Conservation (phyloP, 2,797 vertebrate species). For the Malurus splendens region DNA sequence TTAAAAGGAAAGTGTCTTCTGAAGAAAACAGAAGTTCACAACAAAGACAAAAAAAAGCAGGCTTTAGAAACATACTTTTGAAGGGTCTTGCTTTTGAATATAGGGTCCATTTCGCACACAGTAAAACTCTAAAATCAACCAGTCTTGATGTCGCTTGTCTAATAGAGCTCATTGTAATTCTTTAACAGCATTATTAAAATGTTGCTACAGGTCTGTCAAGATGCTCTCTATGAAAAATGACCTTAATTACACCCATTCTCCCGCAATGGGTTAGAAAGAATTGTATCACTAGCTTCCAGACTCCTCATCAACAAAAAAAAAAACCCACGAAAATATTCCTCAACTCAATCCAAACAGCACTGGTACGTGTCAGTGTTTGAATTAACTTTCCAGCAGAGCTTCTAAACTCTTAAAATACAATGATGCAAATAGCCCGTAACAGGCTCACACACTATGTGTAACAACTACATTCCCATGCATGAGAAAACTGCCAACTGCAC, state of each 20-base stretch:
- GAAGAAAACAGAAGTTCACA: not conserved
- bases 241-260: not conserved
- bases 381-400: not conserved
- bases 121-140: not conserved
- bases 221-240: not conserved
- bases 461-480: not conserved
- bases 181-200: not conserved
- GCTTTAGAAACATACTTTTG: not conserved
- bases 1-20: not conserved
- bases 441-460: not conserved
- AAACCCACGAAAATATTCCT: not conserved
- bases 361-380: not conserved
- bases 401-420: not conserved
- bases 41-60: not conserved
- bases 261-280: not conserved
- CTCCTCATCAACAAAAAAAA: fast-evolving
- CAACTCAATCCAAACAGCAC: not conserved
- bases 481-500: not conserved
- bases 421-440: not conserved
- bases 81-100: not conserved
- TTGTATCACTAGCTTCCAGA: not conserved
- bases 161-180: not conserved
- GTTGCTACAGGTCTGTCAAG: not conserved
- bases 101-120: not conserved
- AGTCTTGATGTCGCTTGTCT: not conserved